Evolutionary conservation across 2,888 invertebrate species (phyloP).

Genomic region (Agrochola circellaris): DNA sequence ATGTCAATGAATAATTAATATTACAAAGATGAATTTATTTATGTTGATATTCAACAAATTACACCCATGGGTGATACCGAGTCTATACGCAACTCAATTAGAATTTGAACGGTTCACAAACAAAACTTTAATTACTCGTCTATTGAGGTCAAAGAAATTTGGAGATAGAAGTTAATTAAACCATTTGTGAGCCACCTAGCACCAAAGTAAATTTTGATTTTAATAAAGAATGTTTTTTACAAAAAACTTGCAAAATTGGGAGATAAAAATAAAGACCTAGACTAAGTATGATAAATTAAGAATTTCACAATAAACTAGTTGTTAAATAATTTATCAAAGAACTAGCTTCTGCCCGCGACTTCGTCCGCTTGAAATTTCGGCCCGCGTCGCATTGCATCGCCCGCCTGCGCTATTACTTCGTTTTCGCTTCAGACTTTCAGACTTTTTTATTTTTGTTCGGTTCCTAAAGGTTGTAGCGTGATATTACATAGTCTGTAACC

Average conservation of each 20-base stretch:
- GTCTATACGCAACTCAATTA: constrained; percentile 36
- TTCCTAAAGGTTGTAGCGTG: too few relatives aligned
- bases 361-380: too few relatives aligned
- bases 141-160: constrained; percentile 56
- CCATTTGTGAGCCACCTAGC: constrained; percentile 44
- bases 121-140: constrained; percentile 60
- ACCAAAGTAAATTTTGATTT: constrained; percentile 52
- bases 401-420: too few relatives aligned
- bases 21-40: constrained; percentile 14
- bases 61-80: constrained; percentile 24
- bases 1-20: constrained; percentile 32
- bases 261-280: constrained; percentile 13
- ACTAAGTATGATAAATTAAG: background rate
- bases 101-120: constrained; percentile 53
- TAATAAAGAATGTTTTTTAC: constrained; percentile 33
- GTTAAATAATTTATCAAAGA: background rate
- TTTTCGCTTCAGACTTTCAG: too few relatives aligned
- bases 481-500: too few relatives aligned
- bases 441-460: too few relatives aligned
- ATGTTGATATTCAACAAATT: constrained; percentile 44
- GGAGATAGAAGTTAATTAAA: constrained; percentile 60
- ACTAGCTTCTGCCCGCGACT: too few relatives aligned
- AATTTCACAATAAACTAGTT: background rate
- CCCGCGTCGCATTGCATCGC: too few relatives aligned
- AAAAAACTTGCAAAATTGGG: constrained; percentile 15